Evolutionary conservation across 1,140 invertebrate genomes (phyloP), one percentile per base, ranked within the genome.

Genomic region (Drosophila trapezifrons): DNA sequence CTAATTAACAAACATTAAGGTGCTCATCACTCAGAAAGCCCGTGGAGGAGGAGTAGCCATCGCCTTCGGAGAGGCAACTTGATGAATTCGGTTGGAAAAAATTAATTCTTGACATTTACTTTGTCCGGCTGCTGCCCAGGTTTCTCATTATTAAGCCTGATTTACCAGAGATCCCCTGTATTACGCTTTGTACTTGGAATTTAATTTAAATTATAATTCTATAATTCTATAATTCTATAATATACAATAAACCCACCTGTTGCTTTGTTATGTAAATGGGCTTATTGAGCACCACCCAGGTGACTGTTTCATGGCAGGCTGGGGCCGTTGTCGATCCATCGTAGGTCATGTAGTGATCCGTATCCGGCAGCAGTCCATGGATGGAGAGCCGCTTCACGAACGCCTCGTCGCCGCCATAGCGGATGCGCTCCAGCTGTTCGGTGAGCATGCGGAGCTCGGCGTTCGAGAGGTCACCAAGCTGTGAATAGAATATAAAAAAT

Each of bases 271-370:
- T 98, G 92, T 99, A 99, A 92, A 99, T 98, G 45, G 98, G 98
- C 93, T 98, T 98, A 93, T 99, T 99, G 84, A 98, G 94, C 75
- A 99, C 96, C 90, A 99, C 95, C 98, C 98, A 99, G 75, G 97
- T 98, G 92, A 97, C 96, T 25, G 97, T 98, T 92, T 98, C 97
- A 93, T 97, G 96, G 93, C 97, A 98, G 63, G 96, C 96, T 2
- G 98, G 98, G 93, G 97, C 97, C 43, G 98, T 99, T 17, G 97
- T 97, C 45, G 97, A 98, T 35, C 98, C 98, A 84, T 99, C 98
- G 93, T 99, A 99, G 25, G 98, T 99, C 95, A 99, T 98, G 93
- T 98, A 99, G 92, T 97, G 96, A 84, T 97, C 96, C 51, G 98
- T 98, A 83, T 98, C 96, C 3, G 98, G 98, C 40, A 99, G 93